Base-by-base conservation (phyloP, 92 coral and sea anemone genomes). In the Muricea muricata region DNA sequence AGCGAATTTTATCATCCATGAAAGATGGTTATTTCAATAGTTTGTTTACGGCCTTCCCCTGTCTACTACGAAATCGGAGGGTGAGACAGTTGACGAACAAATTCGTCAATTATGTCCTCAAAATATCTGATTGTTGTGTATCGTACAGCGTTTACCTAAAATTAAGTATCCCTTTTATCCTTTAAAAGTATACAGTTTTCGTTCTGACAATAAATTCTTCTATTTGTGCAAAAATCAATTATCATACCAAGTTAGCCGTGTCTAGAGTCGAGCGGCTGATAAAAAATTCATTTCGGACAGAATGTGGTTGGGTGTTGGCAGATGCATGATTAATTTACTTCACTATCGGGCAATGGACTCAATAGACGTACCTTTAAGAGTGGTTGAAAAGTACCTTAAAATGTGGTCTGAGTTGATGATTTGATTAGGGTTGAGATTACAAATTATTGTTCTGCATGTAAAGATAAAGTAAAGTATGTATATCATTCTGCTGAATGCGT, bases 241-340 rank as follows among this genome's bases (percentile, higher is more conserved):
- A 63, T 63, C 70, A 26, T 63, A 35, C 14, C 30, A 1, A 17
- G 6, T 6, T 63, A 13, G 34, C 37, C 70, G 70, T 28, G 39
- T 63, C 37, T 28, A 1, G 33, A 18, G 39, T 25, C 21, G 6
- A 32, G 70, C 70, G 37, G 70, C 18, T 28, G 70, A 63, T 63
- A 26, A 63, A 63, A 30, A 63, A 63, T 63, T 63, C 37, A 63
- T 63, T 63, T 63, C 37, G 30, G 39, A 1, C 23, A 3, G n/a
- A 63, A 26, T 63, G 70, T 63, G 70, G 70, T 29, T 25, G 3
- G 17, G 70, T 28, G 70, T 63, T 63, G 70, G 70, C 70, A 63
- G 70, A 63, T 63, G 18, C 3, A 13, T 30, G 35, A 26, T 63
- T 63, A 63, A 63, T 63, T 9, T 26, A 32, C 8, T 63, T 63